These are phyloP conservation scores for Cephus pulcher DNA, from an alignment of 2,888 invertebrate species.

Conservation along the genomic window DNA sequence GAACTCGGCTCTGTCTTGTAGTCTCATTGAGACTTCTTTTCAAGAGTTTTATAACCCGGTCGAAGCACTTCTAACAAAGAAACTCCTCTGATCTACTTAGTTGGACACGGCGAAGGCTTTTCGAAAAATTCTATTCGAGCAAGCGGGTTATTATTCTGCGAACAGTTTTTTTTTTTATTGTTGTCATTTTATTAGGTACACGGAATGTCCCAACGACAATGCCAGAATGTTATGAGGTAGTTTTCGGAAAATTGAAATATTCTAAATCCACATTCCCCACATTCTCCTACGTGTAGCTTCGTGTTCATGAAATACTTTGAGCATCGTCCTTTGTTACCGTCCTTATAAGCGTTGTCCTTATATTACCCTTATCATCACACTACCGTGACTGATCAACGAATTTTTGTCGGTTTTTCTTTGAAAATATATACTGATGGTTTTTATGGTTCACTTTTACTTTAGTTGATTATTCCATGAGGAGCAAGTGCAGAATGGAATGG, in stretches of 20 bases:
- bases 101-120: not conserved
- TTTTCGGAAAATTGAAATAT: too few species aligned
- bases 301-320: too few species aligned
- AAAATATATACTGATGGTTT: too few species aligned
- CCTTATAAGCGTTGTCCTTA: not conserved
- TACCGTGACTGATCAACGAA: not conserved
- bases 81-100: not conserved
- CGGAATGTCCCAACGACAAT: not conserved
- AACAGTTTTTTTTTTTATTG: not conserved
- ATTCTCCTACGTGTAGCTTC: too few species aligned
- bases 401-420: not conserved
- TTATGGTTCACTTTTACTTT: too few species aligned
- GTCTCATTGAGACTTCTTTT: not conserved
- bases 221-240: not conserved
- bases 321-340: too few species aligned
- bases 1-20: slow-evolving; percentile 8
- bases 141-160: not conserved
- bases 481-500: too few species aligned
- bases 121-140: not conserved
- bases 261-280: too few species aligned
- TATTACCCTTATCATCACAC: not conserved
- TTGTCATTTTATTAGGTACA: not conserved
- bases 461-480: too few species aligned
- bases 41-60: not conserved
- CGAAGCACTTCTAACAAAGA: slow-evolving; percentile 7